Evolutionary conservation across 2,113 vertebrate species (phyloP), one percentile per base, ranked within the genome.

Genomic region (Epinephelus lanceolatus): DNA sequence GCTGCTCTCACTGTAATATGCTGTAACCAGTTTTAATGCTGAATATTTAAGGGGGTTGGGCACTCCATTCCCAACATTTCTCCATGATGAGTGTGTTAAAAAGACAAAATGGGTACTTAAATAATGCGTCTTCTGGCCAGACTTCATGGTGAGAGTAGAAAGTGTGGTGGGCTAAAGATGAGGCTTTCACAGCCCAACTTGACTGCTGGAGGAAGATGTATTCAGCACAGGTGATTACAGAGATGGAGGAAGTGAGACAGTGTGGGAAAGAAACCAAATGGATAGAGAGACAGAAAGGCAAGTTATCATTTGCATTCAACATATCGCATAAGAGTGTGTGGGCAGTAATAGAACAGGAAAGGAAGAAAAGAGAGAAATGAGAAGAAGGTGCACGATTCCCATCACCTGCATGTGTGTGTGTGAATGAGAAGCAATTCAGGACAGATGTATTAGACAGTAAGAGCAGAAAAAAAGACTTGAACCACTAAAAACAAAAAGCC

Each of bases 381-480:
- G 19, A 63, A 63, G 49, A 0, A 37, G 6, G 52, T 19, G 9
- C 5, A 21, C 51, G 57, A 70, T 78, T 86, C 55, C 3, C 1
- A 23, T 77, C 71, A 83, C 72, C 63, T 63, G 45, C 59, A 55
- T 66, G 61, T 59, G 59, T 80, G 52, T 45, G 7, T 25, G 1
- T 76, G 47, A 42, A 42, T 55, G 37, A 23, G 15, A 53, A 56
- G 15, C 13, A 65, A 4, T 37, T 42, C 2, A 49, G 4, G 9
- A 61, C 66, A 84, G 65, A 69, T 71, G 76, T 59, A 19, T 60
- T 0, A 52, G 69, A 86, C 70, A 76, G 27, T n/a, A 15, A 59
- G 33, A 71, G 45, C 6, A 42, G 21, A 66, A 30, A 51, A 33
- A 18, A 40, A 52, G 37, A 59, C 52, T 27, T 25, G 5, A 70